Percentiles rank a stretch among this genome's conserved stretches.
Evolutionary conservation across 2,888 invertebrate species (phyloP).

Genomic region (Crocallis elinguaria): DNA sequence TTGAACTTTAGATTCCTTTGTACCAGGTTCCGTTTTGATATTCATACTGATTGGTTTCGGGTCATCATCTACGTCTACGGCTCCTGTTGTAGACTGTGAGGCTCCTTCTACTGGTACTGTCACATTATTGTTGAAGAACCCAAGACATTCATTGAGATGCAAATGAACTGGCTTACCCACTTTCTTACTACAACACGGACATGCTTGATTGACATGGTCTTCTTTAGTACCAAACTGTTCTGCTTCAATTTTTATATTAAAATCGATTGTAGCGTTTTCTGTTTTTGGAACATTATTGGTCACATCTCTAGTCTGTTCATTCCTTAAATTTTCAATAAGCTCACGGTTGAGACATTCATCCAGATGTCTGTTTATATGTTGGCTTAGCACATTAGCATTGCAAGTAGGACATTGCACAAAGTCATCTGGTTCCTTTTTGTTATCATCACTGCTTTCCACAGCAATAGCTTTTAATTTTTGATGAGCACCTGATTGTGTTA

Average conservation of each 20-base stretch:
- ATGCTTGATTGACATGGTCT: background rate
- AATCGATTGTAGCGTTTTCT: conserved; percentile 1
- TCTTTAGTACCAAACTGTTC: conserved; percentile 2
- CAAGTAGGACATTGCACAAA: conserved; percentile 81
- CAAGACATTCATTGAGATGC: conserved; percentile 11
- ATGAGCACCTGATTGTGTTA: conserved; percentile 49
- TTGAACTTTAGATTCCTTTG: too few relatives aligned
- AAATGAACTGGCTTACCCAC: background rate
- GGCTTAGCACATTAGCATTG: conserved; percentile 53
- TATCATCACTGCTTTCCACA: conserved; percentile 22
- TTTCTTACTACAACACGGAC: conserved; percentile 1
- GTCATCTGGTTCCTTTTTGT: conserved; percentile 44
- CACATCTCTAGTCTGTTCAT: too few relatives aligned
- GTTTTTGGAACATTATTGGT: conserved; percentile 17
- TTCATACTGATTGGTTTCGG: conserved; percentile 18
- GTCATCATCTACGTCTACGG: background rate
- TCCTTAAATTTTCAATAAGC: conserved; percentile 56
- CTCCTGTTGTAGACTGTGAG: conserved; percentile 2
- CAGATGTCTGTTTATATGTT: conserved; percentile 71
- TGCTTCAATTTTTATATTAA: background rate
- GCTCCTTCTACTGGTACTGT: conserved; percentile 6
- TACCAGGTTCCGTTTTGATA: conserved; percentile 40
- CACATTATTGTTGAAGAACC: background rate
- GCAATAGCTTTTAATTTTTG: conserved; percentile 54
- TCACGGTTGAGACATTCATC: conserved; percentile 77